Conservation (phyloP, 2,888 invertebrate genomes). For the Exocentrus adspersus region DNA sequence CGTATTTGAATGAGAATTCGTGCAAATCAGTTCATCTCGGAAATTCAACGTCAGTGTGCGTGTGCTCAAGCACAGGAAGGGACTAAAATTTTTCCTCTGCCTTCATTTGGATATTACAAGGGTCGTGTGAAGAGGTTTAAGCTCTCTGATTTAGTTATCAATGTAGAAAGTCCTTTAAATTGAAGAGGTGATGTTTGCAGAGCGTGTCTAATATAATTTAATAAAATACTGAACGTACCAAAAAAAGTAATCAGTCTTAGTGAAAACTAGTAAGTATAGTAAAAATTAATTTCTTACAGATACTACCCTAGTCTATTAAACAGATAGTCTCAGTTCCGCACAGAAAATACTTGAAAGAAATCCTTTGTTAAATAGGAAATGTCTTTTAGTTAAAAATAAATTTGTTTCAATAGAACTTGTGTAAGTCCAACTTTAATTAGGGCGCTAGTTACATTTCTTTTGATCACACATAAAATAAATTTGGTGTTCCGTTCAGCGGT, state of each 20-base stretch:
- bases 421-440: conserved; percentile 7
- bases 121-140: background rate
- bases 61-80: background rate
- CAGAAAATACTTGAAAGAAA: too few species aligned
- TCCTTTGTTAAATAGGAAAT: background rate
- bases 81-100: background rate
- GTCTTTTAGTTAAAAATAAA: background rate
- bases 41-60: background rate
- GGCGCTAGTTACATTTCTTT: conserved; percentile 3
- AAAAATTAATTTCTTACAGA: too few species aligned
- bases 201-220: too few species aligned
- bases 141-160: background rate
- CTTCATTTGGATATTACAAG: background rate
- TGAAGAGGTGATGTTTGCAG: too few species aligned
- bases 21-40: background rate
- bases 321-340: too few species aligned
- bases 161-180: background rate
- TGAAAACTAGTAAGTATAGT: too few species aligned
- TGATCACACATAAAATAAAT: background rate
- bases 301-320: too few species aligned
- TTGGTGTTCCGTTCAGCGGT: background rate
- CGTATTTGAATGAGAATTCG: background rate
- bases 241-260: too few species aligned
- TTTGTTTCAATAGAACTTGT: background rate
- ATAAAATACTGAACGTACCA: too few species aligned